Base-by-base conservation (phyloP, 1,140 invertebrate genomes). In the Tetragonula clypearis region DNA sequence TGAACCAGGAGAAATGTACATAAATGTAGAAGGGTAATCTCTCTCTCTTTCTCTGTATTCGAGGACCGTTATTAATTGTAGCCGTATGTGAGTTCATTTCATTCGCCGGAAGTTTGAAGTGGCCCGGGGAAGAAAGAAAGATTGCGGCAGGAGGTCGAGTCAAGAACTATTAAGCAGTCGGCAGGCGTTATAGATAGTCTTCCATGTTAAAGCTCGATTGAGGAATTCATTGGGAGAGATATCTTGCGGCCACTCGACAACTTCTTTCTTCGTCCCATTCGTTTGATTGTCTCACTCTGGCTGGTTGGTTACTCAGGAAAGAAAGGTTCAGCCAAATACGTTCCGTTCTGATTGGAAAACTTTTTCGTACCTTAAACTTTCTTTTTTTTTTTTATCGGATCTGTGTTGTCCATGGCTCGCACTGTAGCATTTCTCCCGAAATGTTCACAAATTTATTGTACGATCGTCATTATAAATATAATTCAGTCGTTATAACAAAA, bases 341-440 rank as follows among this genome's bases (percentile, higher is more conserved):
- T 86, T 78, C 76, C 86, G 71, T 79, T 90, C 90, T 93, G 92
- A 93, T 93, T 93, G 90, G 88, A 93, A 93, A 93, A 93, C 88
- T 93, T 93, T 92, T 88, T 88, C 75, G 74, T 87, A 58, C 78
- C 26, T 60, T 26, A 56, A 85, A 91, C 86, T 92, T 92, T 92
- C 89, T 84, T 92, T 92, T 30, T 92, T 90, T 84, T 92, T 92
- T 30, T 92, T 90, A 92, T 91, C 91, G 88, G 92, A 93, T 93
- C 88, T 92, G 87, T 90, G 92, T 92, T 84, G 85, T 89, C 90
- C 79, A 56, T 72, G 55, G 71, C 62, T 62, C 77, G 55, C 58
- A 56, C 30, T 23, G 55, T n/a, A n/a, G n/a, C 53, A n/a, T 75
- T 75, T 55, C 55, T 11, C 9, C 77, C 75, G 17, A 35, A 6